These are phyloP conservation scores for Tipula confusa DNA, from an alignment of 2,888 invertebrate genomes.

Conservation along the genomic window DNA sequence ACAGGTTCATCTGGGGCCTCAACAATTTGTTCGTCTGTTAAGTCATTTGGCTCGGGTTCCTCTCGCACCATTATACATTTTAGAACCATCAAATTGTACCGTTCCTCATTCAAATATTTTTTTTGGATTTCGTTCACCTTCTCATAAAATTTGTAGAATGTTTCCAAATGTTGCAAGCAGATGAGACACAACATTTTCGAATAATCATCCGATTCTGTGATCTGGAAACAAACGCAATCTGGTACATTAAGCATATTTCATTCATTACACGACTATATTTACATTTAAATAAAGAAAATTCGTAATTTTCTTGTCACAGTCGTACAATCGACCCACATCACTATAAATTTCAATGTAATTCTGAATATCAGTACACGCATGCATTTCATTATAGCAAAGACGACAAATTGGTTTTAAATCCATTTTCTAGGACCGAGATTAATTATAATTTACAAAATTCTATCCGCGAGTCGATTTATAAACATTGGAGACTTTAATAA, in stretches of 20 bases:
- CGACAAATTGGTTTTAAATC: slow-evolving; percentile 31
- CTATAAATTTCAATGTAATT: slow-evolving; percentile 31
- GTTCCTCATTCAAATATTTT: slow-evolving; percentile 16
- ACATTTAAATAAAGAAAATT: slow-evolving; percentile 34
- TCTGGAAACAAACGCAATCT: slow-evolving; percentile 20
- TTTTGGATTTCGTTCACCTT: slow-evolving; percentile 34
- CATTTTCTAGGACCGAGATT: not conserved
- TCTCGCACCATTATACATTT: not conserved
- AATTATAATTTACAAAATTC: not conserved
- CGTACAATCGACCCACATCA: not conserved
- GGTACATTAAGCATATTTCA: no score
- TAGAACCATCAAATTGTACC: slow-evolving; percentile 26
- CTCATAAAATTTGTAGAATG: slow-evolving; percentile 34
- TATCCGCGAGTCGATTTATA: not conserved
- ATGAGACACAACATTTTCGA: slow-evolving; percentile 34
- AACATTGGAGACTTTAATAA: not conserved
- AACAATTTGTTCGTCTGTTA: not conserved
- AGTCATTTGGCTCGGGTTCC: not conserved
- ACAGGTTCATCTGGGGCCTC: not conserved
- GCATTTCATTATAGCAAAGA: slow-evolving; percentile 33
- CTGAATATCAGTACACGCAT: not conserved
- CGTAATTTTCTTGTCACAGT: slow-evolving; percentile 33
- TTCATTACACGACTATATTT: not conserved
- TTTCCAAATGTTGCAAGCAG: slow-evolving; percentile 33
- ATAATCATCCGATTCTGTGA: slow-evolving; percentile 27